Evolutionary conservation across 2,888 invertebrate genomes (phyloP).

Genomic region (Agrochola circellaris): DNA sequence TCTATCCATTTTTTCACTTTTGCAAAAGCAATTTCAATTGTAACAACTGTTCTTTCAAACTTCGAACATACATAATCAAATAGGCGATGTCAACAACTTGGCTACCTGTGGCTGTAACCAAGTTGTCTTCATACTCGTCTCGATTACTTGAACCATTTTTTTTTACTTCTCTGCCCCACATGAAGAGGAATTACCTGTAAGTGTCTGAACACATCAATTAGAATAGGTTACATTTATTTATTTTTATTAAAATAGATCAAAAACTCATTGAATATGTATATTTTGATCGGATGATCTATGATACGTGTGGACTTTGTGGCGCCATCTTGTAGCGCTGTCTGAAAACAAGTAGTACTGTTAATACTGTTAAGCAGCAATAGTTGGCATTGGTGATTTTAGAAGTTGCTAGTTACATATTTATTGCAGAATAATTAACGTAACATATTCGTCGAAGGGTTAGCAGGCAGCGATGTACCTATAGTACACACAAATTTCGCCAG

Average conservation of each 20-base stretch:
- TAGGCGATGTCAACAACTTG: not conserved
- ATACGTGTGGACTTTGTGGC: conserved; percentile 23
- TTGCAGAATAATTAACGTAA: not conserved
- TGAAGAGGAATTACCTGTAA: conserved; percentile 71
- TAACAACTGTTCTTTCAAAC: not conserved
- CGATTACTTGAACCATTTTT: conserved; percentile 7
- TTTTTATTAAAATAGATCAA: conserved; percentile 68
- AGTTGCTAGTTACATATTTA: not conserved
- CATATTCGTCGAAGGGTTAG: too few species aligned
- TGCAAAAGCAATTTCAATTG: not conserved
- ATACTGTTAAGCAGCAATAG: conserved; percentile 15
- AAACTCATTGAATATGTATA: conserved; percentile 65
- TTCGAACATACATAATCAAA: not conserved
- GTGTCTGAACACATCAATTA: conserved; percentile 76
- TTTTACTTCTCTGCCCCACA: conserved; percentile 55
- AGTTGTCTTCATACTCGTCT: not conserved
- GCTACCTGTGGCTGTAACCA: too few species aligned
- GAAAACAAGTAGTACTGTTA: conserved; percentile 2
- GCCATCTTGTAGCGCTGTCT: conserved; percentile 20
- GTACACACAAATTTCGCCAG: not conserved
- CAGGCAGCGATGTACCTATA: not conserved
- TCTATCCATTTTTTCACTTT: not conserved
- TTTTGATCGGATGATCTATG: conserved; percentile 36
- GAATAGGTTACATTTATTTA: conserved; percentile 59
- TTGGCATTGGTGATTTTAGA: conserved; percentile 17